These are phyloP conservation scores for Eurois occulta DNA, from an alignment of 2,888 invertebrate genomes.

Conservation along the genomic window DNA sequence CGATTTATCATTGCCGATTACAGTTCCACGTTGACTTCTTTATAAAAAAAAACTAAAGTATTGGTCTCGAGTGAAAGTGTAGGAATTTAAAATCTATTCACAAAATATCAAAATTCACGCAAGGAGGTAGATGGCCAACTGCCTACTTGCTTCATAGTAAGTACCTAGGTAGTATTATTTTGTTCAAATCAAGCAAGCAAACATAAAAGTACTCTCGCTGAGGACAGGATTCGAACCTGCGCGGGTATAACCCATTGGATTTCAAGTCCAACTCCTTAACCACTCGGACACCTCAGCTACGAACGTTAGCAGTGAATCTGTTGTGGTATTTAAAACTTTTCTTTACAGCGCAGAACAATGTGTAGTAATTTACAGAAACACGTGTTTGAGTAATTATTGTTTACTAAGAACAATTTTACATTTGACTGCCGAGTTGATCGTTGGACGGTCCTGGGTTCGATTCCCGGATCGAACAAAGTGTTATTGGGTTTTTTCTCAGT, in stretches of 20 bases:
- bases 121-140: neutral
- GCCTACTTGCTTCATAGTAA: neutral
- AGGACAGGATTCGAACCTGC: slow-evolving; percentile 91
- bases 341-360: neutral
- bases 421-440: neutral
- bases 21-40: too few relatives aligned
- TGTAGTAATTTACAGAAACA: neutral
- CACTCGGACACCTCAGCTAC: slow-evolving; percentile 90
- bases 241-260: slow-evolving; percentile 91
- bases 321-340: neutral
- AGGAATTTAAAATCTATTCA: too few relatives aligned
- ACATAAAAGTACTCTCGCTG: slow-evolving; percentile 49
- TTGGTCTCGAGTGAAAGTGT: neutral
- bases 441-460: neutral
- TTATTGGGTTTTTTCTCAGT: too few relatives aligned
- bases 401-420: neutral
- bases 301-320: neutral
- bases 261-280: slow-evolving; percentile 91
- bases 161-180: neutral
- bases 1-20: neutral
- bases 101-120: neutral
- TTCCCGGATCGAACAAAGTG: neutral
- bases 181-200: neutral
- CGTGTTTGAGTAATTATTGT: neutral
- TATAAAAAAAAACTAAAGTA: neutral